Evolutionary conservation across 2,113 vertebrate species (phyloP).

Genomic region (Notiomystis cincta): DNA sequence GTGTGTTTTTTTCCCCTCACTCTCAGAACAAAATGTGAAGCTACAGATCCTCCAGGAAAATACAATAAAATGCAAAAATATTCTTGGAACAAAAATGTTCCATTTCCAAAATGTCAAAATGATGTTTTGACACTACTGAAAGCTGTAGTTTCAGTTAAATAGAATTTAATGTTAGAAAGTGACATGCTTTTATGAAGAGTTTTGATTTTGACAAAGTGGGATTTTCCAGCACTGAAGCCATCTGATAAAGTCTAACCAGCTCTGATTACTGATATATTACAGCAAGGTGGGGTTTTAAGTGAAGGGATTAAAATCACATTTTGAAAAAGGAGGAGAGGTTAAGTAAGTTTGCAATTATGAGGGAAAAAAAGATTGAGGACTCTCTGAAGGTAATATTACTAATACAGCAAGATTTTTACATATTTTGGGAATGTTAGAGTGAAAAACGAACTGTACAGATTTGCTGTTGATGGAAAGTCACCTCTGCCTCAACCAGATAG

Average conservation of each 20-base stretch:
- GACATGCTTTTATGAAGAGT: slow-evolving; percentile 22
- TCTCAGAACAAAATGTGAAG: not conserved
- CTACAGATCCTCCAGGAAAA: not conserved
- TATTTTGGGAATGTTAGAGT: not conserved
- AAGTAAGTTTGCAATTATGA: not conserved
- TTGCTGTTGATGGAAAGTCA: not conserved
- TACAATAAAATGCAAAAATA: slow-evolving; percentile 29
- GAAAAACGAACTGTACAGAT: not conserved
- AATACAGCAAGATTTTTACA: not conserved
- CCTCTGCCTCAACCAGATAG: not conserved
- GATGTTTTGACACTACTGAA: slow-evolving; percentile 41
- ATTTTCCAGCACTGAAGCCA: slow-evolving; percentile 32
- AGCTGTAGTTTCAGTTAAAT: slow-evolving; percentile 43
- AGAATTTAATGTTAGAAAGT: slow-evolving; percentile 22
- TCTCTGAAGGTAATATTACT: not conserved
- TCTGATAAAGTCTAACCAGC: not conserved
- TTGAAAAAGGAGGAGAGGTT: not conserved
- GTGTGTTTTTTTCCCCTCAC: too few relatives aligned
- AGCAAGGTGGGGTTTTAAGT: not conserved
- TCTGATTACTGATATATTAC: not conserved
- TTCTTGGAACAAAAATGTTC: slow-evolving; percentile 27
- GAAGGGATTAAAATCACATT: not conserved
- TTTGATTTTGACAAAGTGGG: slow-evolving; percentile 32
- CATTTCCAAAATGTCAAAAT: slow-evolving; percentile 26
- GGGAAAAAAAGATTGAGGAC: not conserved